Percentiles rank a stretch among this genome's conserved stretches.
These are phyloP conservation scores for Ranitomeya imitator DNA, from an alignment of 2,113 vertebrate genomes.

Conservation along the genomic window DNA sequence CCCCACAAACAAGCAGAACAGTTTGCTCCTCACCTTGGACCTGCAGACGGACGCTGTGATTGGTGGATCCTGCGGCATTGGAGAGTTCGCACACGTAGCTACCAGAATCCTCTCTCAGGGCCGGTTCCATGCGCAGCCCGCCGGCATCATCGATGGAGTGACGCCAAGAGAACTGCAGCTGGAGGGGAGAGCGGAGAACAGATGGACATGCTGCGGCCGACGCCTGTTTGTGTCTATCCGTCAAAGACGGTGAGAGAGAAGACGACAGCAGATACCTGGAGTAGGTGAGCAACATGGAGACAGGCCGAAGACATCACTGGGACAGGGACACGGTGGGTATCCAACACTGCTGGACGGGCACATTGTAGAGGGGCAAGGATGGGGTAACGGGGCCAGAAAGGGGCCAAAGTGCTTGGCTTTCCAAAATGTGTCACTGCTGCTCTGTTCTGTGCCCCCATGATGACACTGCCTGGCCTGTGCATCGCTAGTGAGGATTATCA, in stretches of 20 bases:
- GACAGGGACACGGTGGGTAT: neutral
- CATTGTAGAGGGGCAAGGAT: too few species aligned
- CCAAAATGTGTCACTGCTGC: too few species aligned
- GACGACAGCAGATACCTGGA: neutral
- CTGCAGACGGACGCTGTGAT: constrained; percentile 74
- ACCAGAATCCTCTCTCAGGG: constrained; percentile 71
- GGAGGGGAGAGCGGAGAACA: neutral
- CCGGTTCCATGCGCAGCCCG: constrained; percentile 79
- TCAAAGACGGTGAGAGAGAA: neutral
- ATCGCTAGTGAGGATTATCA: too few species aligned
- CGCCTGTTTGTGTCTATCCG: neutral
- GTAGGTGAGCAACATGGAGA: too few species aligned
- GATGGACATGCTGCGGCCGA: neutral
- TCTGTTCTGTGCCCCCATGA: too few species aligned
- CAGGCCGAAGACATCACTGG: neutral
- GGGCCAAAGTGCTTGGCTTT: too few species aligned
- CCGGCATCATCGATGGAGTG: constrained; percentile 78
- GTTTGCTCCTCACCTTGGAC: constrained; percentile 76
- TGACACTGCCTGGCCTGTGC: too few species aligned
- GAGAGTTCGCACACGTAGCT: constrained; percentile 81
- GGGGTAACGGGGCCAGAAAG: too few species aligned
- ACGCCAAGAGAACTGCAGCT: constrained; percentile 72
- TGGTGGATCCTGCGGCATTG: constrained; percentile 77
- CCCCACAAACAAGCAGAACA: too few species aligned
- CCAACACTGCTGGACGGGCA: neutral